Evolutionary conservation across 1,140 invertebrate species (phyloP).

Genomic region (Battus philenor): DNA sequence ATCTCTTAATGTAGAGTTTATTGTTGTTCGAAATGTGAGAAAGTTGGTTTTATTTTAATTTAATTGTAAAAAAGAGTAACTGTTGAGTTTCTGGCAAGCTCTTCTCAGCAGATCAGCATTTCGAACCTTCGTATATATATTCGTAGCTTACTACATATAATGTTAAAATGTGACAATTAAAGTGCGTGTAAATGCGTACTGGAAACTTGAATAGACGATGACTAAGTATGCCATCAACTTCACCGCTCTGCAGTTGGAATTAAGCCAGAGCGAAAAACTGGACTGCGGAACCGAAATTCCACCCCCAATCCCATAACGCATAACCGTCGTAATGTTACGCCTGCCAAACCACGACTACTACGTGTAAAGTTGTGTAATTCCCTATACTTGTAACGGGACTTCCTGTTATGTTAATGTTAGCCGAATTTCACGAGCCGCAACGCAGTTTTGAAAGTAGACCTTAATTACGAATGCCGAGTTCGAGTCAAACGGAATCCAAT

Average conservation of each 20-base stretch:
- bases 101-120: no score
- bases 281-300: slow-evolving; percentile 18
- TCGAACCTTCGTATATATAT: no score
- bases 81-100: no score
- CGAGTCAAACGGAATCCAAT: slow-evolving; percentile 8
- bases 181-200: no score
- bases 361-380: slow-evolving; percentile 55
- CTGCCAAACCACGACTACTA: slow-evolving; percentile 27
- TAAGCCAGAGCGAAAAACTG: slow-evolving; percentile 43
- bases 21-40: no score
- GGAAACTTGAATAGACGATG: no score
- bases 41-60: no score
- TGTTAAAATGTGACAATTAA: no score
- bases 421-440: slow-evolving; percentile 60
- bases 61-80: no score
- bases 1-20: no score
- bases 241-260: slow-evolving; percentile 36
- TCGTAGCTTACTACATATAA: no score
- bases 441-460: slow-evolving; percentile 54
- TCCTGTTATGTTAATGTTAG: slow-evolving; percentile 72
- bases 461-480: slow-evolving; percentile 29
- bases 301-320: slow-evolving; percentile 50
- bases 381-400: slow-evolving; percentile 61
- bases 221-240: no score
- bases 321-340: slow-evolving; percentile 59